A percentile compares a stretch with the other conserved stretches of the same genome.
phyloP scores from a whole-genome alignment of 2,888 invertebrate species.

The Autographa gamma region DNA sequence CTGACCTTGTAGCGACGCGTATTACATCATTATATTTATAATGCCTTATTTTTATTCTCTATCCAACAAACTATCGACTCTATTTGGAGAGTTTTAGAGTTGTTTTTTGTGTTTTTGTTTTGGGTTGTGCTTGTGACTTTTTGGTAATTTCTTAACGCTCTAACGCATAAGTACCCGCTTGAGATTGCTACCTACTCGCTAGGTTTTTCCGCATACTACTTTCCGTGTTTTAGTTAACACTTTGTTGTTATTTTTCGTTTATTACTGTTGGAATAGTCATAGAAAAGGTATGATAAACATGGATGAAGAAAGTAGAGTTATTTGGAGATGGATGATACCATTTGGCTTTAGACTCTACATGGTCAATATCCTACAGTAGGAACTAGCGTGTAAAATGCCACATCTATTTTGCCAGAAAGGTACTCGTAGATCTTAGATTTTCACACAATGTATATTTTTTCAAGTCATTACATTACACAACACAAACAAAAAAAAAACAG shows the following conservation, averaged over 20 bases:
- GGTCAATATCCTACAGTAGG: not conserved
- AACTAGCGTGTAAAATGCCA: not conserved
- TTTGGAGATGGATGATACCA: not conserved
- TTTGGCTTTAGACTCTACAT: not conserved
- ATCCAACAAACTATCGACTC: slow-evolving; percentile 46
- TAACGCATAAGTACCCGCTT: slow-evolving; percentile 73
- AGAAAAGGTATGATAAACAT: slow-evolving; percentile 6
- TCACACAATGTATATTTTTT: not conserved
- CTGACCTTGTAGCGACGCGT: slow-evolving; percentile 86
- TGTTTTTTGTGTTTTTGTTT: slow-evolving; percentile 31
- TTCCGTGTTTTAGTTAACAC: slow-evolving; percentile 78
- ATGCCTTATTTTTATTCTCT: slow-evolving; percentile 73
- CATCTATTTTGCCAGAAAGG: not conserved
- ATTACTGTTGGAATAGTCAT: slow-evolving; percentile 19
- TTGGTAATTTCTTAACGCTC: slow-evolving; percentile 56
- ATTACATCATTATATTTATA: slow-evolving; percentile 85
- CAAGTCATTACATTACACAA: no score
- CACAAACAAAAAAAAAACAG: no score
- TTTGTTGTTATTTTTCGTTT: slow-evolving; percentile 59
- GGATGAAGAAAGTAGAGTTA: not conserved
- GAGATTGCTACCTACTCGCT: slow-evolving; percentile 78
- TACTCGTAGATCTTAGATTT: not conserved
- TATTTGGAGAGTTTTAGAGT: slow-evolving; percentile 22
- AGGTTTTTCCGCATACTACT: slow-evolving; percentile 85
- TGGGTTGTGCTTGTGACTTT: slow-evolving; percentile 54